phyloP scores from a whole-genome alignment of 2,888 invertebrate species.

The Margaritifera margaritifera region DNA sequence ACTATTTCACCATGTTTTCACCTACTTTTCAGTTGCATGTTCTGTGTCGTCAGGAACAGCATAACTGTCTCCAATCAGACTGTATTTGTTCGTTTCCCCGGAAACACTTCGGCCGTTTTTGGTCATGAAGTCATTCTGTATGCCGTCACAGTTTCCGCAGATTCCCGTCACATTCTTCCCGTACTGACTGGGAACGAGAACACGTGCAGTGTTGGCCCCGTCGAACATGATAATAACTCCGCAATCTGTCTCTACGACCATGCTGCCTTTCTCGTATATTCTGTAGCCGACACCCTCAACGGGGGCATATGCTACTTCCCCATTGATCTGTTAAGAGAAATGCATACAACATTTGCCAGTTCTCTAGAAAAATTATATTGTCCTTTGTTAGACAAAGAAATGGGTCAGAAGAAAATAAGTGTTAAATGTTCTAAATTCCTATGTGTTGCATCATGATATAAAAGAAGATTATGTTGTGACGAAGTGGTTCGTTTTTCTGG shows the following conservation, averaged over 20 bases:
- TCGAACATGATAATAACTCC: constrained; percentile 19
- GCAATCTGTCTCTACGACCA: constrained; percentile 15
- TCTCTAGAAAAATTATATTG: too few species aligned
- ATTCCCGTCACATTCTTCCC: constrained; percentile 33
- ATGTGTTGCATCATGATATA: too few species aligned
- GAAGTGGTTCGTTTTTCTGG: too few species aligned
- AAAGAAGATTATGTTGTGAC: too few species aligned
- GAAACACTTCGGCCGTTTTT: constrained; percentile 17
- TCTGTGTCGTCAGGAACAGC: constrained; percentile 12
- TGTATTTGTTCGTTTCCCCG: constrained; percentile 11
- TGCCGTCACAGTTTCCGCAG: constrained; percentile 52
- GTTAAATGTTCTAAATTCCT: too few species aligned
- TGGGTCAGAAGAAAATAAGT: too few species aligned
- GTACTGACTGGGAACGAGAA: constrained; percentile 13
- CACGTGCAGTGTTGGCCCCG: constrained; percentile 13
- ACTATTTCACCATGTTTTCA: background rate
- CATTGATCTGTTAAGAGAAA: constrained; percentile 15
- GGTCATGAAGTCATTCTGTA: constrained; percentile 34
- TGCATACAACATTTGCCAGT: too few species aligned
- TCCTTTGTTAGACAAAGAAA: too few species aligned
- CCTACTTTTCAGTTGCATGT: constrained; percentile 1
- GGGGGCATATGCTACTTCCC: constrained; percentile 16
- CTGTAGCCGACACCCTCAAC: constrained; percentile 6
- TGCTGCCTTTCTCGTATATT: too few species aligned
- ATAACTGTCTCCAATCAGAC: constrained; percentile 22